These are phyloP conservation scores for Saccostrea cuccullata DNA, from an alignment of 1,140 invertebrate genomes.

Conservation along the genomic window DNA sequence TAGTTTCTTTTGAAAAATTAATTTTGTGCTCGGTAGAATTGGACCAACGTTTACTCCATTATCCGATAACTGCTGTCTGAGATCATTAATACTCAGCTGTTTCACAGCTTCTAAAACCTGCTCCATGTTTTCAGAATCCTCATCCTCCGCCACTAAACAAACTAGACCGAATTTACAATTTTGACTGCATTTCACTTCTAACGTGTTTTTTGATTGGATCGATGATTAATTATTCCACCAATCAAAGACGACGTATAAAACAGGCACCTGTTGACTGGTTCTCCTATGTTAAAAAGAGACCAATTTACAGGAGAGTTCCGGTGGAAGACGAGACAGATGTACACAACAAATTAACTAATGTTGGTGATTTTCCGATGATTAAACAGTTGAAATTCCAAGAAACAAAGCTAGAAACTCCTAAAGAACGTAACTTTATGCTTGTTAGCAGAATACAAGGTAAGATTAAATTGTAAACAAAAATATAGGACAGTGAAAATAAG, in stretches of 20 bases:
- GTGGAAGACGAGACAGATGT: too few species aligned
- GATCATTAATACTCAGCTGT: slow-evolving; percentile 58
- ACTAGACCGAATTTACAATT: slow-evolving; percentile 16
- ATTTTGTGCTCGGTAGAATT: slow-evolving; percentile 64
- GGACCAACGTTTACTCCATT: slow-evolving; percentile 69
- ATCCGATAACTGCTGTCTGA: slow-evolving; percentile 63
- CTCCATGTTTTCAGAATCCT: slow-evolving; percentile 58
- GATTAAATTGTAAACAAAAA: too few species aligned
- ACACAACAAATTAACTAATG: too few species aligned
- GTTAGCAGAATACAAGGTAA: too few species aligned
- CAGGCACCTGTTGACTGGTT: background rate
- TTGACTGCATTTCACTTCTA: background rate
- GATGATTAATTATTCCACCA: slow-evolving; percentile 8
- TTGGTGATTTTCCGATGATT: too few species aligned
- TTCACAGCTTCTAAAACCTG: slow-evolving; percentile 65
- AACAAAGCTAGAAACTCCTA: too few species aligned
- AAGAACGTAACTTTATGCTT: too few species aligned
- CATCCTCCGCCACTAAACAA: background rate
- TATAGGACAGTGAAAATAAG: too few species aligned
- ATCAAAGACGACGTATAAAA: background rate
- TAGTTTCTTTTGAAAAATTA: slow-evolving; percentile 67
- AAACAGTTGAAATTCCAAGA: too few species aligned
- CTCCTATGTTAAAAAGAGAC: background rate
- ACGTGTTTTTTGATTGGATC: slow-evolving; percentile 23
- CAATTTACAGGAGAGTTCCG: too few species aligned